phyloP scores from a whole-genome alignment of 2,113 vertebrate genomes.

The Hippocampus comes region DNA sequence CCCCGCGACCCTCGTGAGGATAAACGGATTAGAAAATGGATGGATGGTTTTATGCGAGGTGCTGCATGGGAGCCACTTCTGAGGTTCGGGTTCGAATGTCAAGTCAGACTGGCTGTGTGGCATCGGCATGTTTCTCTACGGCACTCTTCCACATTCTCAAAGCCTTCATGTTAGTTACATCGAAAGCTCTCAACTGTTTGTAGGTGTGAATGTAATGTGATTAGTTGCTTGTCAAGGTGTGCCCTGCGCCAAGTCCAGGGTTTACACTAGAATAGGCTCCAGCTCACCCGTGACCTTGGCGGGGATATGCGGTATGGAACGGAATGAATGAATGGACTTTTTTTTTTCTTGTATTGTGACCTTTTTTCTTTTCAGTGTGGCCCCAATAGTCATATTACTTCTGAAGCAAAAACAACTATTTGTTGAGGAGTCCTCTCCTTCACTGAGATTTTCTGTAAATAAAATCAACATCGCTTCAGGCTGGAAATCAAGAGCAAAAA shows the following conservation, averaged over 20 bases:
- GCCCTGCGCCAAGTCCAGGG: background rate
- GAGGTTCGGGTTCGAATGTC: background rate
- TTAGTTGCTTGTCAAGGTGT: background rate
- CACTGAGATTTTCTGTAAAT: slow-evolving; percentile 45
- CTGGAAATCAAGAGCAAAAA: slow-evolving; percentile 42
- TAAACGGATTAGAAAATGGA: no score
- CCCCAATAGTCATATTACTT: background rate
- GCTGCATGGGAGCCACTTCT: background rate
- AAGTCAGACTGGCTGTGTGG: background rate
- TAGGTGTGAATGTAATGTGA: background rate
- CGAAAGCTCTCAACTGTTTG: no score
- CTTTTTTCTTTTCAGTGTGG: background rate
- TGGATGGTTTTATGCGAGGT: background rate
- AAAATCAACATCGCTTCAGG: slow-evolving; percentile 56
- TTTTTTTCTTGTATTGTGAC: background rate
- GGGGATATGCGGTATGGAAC: background rate
- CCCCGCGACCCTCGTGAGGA: no score
- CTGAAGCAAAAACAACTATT: background rate
- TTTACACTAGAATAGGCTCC: background rate
- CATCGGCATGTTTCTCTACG: no score
- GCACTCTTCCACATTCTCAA: background rate
- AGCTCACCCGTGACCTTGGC: no score
- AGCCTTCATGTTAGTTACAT: background rate
- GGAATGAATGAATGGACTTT: background rate
- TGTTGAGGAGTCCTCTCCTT: slow-evolving; percentile 26